These are phyloP conservation scores for Bubo blakistoni DNA, from an alignment of 2,113 vertebrate genomes.

Conservation along the genomic window DNA sequence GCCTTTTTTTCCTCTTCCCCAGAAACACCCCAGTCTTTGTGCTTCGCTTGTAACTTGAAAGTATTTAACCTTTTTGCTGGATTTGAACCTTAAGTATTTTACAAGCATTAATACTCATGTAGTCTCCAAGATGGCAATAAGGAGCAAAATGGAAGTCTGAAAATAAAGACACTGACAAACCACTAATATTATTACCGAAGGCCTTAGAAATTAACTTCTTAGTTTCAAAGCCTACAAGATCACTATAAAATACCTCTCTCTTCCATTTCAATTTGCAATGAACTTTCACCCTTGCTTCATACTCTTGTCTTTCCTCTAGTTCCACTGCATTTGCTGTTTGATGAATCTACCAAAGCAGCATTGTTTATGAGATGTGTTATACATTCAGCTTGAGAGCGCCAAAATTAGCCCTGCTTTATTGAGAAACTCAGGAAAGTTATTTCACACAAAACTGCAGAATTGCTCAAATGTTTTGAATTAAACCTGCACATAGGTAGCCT, in stretches of 20 bases:
- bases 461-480: background rate
- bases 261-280: background rate
- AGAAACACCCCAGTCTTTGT: background rate
- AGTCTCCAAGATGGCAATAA: background rate
- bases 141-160: background rate
- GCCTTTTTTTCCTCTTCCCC: background rate
- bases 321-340: background rate
- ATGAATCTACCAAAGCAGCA: background rate
- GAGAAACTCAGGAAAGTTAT: background rate
- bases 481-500: background rate
- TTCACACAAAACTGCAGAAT: background rate
- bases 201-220: background rate
- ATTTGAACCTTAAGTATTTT: background rate
- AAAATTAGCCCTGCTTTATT: background rate
- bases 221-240: background rate
- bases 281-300: background rate
- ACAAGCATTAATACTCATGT: background rate
- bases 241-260: background rate
- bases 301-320: background rate
- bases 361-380: background rate
- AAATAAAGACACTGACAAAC: background rate
- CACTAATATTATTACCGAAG: background rate
- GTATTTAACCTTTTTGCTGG: background rate
- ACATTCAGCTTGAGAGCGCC: background rate
- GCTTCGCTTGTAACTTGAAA: background rate